A percentile compares a stretch with the other conserved stretches of the same genome.
Conservation (phyloP, 2,888 invertebrate genomes). For the Choristoneura rosaceana region DNA sequence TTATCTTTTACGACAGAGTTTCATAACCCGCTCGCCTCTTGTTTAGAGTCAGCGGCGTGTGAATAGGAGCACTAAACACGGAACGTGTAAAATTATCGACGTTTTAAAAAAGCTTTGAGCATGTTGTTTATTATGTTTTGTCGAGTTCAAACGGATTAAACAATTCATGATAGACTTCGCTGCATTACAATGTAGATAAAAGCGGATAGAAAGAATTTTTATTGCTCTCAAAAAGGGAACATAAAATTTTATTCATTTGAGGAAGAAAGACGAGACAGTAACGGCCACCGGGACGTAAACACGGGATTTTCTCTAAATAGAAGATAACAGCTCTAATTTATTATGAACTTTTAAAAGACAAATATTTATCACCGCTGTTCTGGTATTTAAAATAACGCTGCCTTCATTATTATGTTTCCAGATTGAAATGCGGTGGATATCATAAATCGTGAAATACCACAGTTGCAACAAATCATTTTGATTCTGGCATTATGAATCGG, state of each 20-base stretch:
- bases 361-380: constrained; percentile 27
- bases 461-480: constrained; percentile 25
- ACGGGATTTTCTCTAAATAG: constrained; percentile 48
- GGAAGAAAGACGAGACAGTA: constrained; percentile 63
- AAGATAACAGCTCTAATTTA: constrained; percentile 37
- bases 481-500: constrained; percentile 31
- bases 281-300: constrained; percentile 56
- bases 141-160: constrained; percentile 65
- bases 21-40: constrained; percentile 60
- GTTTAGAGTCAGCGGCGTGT: constrained; percentile 53
- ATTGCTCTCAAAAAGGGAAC: constrained; percentile 67
- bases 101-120: constrained; percentile 53
- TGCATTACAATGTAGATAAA: constrained; percentile 72
- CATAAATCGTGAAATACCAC: constrained; percentile 39
- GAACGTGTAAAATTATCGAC: constrained; percentile 51
- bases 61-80: constrained; percentile 55
- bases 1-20: constrained; percentile 68
- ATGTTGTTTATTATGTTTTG: constrained; percentile 61
- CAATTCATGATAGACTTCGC: constrained; percentile 58
- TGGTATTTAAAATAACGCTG: constrained; percentile 32
- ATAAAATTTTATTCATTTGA: constrained; percentile 72
- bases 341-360: constrained; percentile 24
- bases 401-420: constrained; percentile 31
- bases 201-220: constrained; percentile 73
- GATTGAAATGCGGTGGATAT: constrained; percentile 17